Evolutionary conservation across 2,888 invertebrate species (phyloP), one percentile per base, ranked within the genome.

Genomic region (Limnephilus rhombicus): DNA sequence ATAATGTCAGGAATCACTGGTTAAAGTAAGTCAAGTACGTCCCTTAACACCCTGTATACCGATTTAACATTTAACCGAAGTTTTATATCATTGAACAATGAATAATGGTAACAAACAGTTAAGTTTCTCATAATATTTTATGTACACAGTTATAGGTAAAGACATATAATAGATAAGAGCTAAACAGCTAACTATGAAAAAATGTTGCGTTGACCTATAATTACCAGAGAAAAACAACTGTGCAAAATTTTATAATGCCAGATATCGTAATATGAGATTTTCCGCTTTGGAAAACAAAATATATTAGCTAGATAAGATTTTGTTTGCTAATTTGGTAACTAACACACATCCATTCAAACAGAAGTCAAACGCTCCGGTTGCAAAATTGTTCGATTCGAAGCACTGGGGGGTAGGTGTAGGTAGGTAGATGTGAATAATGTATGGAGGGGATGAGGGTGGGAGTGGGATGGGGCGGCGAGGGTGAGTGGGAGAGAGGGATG

Each of bases 401-500:
- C 68, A 68, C 68, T 68, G 68, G 68, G n/a, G 53, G 53, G 68
- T 41, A 12, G 12, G 45, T 11, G 45, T 45, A 12, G 45, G 53
- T 15, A 45, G 24, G 49, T 49, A 49, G 0, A 68, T 68, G 68
- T 68, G 24, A 9, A 68, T 68, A 68, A 85, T 41, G 41, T 85
- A 41, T 24, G 83, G 18, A 85, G 86, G 31, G 34, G 15, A 0
- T 31, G 7, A n/a, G n/a, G 45, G 24, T 18, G 49, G n/a, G 86
- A 5, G 45, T 24, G 29, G 12, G n/a, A 49, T 49, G 13, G 86
- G 29, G 86, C 4, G 29, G 24, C 11, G 49, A 41, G 11, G 2
- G 82, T 9, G 82, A 31, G 53, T 13, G n/a, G 80, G 88, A 86
- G 9, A 18, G 85, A 45, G 85, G 41, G 85, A 49, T 41, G 85